Evolutionary conservation across 2,888 invertebrate genomes (phyloP), one percentile per base, ranked within the genome.

Genomic region (Empis stercorea): DNA sequence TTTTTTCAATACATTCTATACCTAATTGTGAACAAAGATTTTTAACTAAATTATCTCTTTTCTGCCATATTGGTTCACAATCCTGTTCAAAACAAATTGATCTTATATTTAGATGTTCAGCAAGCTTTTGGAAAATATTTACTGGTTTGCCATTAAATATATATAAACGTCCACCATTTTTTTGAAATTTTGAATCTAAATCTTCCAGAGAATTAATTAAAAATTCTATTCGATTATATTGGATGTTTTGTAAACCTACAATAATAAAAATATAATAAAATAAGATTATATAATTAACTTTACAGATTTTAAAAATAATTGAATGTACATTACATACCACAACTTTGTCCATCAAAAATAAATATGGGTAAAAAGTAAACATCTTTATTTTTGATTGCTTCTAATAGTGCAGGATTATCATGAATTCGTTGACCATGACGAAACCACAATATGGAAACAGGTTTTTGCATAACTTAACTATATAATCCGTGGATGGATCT

Each of bases 301-400:
- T n/a, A n/a, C n/a, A n/a, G n/a, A n/a, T n/a, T n/a, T n/a, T n/a
- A n/a, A n/a, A n/a, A n/a, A n/a, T n/a, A n/a, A n/a, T n/a, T n/a
- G n/a, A n/a, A n/a, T n/a, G 9, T 2, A 16, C 38, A n/a, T 36
- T 20, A 58, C 63, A 61, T 58, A 81, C 83, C 81, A 55, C 81
- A 81, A 52, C 79, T 80, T 62, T 80, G 78, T n/a, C 82, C 83
- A 63, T 85, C 84, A 59, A 84, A 83, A 54, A 84, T 80, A 59
- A 82, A 84, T 2, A 84, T 57, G 0, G 82, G 80, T 55, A 78
- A 76, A 56, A 84, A 69, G 11, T 57, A 59, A 13, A 62, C 56
- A 14, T 56, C 59, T 38, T 57, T 55, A 48, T 56, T 59, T 58
- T 56, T 59, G 10, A 80, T 47, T 0, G 81, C 79, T 20, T 73